Percentiles rank a stretch among this genome's conserved stretches.
These are phyloP conservation scores for Idaea straminata DNA, from an alignment of 2,888 invertebrate species.

Conservation along the genomic window DNA sequence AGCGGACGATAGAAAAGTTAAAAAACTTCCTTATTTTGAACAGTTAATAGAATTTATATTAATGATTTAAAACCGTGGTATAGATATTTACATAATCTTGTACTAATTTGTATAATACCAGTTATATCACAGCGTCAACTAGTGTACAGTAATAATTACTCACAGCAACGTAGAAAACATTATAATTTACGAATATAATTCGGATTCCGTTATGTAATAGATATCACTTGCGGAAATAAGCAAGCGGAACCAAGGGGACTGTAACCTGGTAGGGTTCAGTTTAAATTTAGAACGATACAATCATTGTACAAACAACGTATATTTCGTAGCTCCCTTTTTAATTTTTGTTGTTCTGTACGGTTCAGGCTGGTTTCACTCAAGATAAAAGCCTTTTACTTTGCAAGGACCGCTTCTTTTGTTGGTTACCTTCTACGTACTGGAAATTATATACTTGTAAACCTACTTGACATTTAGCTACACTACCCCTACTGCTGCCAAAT, in stretches of 20 bases:
- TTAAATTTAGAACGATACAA: neutral
- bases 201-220: neutral
- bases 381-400: constrained; percentile 30
- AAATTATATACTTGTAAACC: too few relatives aligned
- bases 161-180: neutral
- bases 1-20: too few relatives aligned
- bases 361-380: constrained; percentile 13
- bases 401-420: constrained; percentile 33
- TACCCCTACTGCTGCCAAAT: constrained; percentile 16
- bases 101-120: neutral
- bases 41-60: too few relatives aligned
- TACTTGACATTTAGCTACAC: constrained; percentile 25
- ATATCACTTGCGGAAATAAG: neutral
- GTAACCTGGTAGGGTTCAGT: neutral
- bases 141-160: neutral
- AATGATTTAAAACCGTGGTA: neutral
- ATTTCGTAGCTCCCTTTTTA: neutral
- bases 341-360: too few relatives aligned
- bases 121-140: neutral
- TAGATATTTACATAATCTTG: neutral
- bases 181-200: neutral
- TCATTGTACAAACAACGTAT: neutral
- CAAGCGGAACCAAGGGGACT: neutral
- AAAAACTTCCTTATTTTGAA: too few relatives aligned
- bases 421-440: constrained; percentile 28